Evolutionary conservation across 2,888 invertebrate species (phyloP).

Genomic region (Oligia latruncula): DNA sequence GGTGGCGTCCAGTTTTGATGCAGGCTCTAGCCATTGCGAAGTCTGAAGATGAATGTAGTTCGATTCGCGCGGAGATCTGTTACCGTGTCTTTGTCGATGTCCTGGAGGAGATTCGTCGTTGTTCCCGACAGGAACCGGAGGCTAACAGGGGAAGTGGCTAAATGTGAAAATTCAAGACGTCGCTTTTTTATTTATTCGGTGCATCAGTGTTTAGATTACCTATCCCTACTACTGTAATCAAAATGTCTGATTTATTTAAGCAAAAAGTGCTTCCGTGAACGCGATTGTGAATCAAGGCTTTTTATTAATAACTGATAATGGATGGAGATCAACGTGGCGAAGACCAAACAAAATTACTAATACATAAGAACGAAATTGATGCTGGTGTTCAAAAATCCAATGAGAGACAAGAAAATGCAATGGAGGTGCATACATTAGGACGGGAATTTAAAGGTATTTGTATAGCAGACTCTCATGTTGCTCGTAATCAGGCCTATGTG

Average conservation of each 20-base stretch:
- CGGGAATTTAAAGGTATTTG: not conserved
- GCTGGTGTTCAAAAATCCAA: not conserved
- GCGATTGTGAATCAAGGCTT: not conserved
- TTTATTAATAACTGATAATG: conserved; percentile 4
- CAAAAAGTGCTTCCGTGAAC: not conserved
- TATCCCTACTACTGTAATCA: not conserved
- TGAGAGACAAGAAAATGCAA: not conserved
- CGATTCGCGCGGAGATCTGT: not conserved
- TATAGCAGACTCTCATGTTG: not conserved
- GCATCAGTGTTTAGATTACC: not conserved
- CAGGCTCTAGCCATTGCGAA: not conserved
- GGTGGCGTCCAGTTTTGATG: conserved; percentile 13
- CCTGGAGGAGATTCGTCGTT: not conserved
- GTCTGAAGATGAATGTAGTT: too few species aligned
- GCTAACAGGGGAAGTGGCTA: not conserved
- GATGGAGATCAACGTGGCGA: not conserved
- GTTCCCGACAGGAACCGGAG: not conserved
- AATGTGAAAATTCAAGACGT: not conserved
- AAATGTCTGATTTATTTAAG: not conserved
- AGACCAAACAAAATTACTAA: not conserved
- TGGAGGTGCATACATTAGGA: conserved; percentile 1
- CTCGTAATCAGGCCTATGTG: not conserved
- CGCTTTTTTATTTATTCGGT: not conserved
- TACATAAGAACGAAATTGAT: not conserved
- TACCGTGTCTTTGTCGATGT: not conserved